Conservation (phyloP, 1,140 invertebrate species). For the Drosophila nasuta region DNA sequence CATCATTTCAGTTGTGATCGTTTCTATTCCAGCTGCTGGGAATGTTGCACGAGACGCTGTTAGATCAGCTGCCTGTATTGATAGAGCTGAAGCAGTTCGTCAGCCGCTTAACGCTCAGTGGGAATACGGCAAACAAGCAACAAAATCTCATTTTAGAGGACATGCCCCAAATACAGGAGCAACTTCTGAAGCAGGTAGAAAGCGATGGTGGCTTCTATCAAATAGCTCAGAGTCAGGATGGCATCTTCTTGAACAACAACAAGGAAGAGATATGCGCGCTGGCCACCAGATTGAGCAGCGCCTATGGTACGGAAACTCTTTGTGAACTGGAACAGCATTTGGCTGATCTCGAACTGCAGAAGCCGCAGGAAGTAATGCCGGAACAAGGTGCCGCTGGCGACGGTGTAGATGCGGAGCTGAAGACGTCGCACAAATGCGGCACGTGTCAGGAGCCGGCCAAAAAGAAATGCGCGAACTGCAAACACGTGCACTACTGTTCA, state of each 20-base stretch:
- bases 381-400: constrained; percentile 34
- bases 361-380: constrained; percentile 29
- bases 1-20: too few relatives aligned
- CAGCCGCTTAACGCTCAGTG: constrained; percentile 83
- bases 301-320: constrained; percentile 86
- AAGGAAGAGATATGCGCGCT: constrained; percentile 85
- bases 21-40: constrained; percentile 75
- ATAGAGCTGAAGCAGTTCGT: constrained; percentile 90
- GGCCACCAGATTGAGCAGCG: constrained; percentile 85
- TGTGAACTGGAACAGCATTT: constrained; percentile 84
- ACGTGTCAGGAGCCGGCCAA: constrained; percentile 84
- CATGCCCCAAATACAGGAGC: constrained; percentile 85
- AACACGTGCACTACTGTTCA: constrained; percentile 85
- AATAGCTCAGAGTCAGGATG: constrained; percentile 86
- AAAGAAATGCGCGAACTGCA: constrained; percentile 86
- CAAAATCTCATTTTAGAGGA: constrained; percentile 87
- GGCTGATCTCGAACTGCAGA: constrained; percentile 32
- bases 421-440: constrained; percentile 68
- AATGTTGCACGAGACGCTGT: constrained; percentile 87
- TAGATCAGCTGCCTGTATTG: constrained; percentile 92
- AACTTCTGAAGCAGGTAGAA: constrained; percentile 84
- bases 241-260: constrained; percentile 86
- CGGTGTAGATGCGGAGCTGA: neutral
- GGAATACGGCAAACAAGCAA: constrained; percentile 55
- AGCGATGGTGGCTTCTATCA: constrained; percentile 86